These are phyloP conservation scores for Agapetus fuscipes DNA, from an alignment of 2,888 invertebrate genomes.

Conservation along the genomic window DNA sequence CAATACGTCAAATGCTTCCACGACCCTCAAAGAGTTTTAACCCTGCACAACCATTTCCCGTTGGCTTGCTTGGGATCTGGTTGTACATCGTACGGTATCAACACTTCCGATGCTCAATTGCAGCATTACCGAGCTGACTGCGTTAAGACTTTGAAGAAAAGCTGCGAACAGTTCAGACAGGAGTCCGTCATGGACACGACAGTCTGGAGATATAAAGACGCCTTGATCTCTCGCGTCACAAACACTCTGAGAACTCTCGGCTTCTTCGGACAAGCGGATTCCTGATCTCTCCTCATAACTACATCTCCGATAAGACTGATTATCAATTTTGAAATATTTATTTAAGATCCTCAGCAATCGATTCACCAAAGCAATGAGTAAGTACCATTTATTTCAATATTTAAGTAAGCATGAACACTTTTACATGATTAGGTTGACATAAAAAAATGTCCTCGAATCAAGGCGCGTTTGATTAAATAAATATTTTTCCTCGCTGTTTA, in stretches of 20 bases:
- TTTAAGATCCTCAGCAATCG: conserved; percentile 6
- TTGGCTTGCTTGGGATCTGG: conserved; percentile 76
- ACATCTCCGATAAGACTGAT: conserved; percentile 14
- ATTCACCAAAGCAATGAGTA: conserved; percentile 3
- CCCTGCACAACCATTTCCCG: conserved; percentile 89
- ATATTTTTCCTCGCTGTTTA: too few species aligned
- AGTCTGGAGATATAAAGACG: conserved; percentile 80
- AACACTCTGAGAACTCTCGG: conserved; percentile 61
- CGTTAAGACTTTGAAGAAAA: conserved; percentile 75
- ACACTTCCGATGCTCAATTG: conserved; percentile 73
- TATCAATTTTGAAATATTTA: conserved; percentile 12
- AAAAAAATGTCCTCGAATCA: too few species aligned
- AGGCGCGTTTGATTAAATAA: too few species aligned
- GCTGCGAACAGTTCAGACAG: conserved; percentile 72
- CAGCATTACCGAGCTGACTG: conserved; percentile 94
- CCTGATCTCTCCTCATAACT: conserved; percentile 24
- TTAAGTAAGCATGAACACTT: too few species aligned
- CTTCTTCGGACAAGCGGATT: conserved; percentile 44
- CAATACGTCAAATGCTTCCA: conserved; percentile 93
- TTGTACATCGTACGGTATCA: conserved; percentile 78
- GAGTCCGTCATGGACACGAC: conserved; percentile 76
- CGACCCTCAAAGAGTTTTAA: conserved; percentile 79
- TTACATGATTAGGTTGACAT: too few species aligned
- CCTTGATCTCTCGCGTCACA: conserved; percentile 59
- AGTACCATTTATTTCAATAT: conserved; percentile 2